A percentile compares a stretch with the other conserved stretches of the same genome.
phyloP scores from a whole-genome alignment of 2,888 invertebrate species.

The Sipha maydis region DNA sequence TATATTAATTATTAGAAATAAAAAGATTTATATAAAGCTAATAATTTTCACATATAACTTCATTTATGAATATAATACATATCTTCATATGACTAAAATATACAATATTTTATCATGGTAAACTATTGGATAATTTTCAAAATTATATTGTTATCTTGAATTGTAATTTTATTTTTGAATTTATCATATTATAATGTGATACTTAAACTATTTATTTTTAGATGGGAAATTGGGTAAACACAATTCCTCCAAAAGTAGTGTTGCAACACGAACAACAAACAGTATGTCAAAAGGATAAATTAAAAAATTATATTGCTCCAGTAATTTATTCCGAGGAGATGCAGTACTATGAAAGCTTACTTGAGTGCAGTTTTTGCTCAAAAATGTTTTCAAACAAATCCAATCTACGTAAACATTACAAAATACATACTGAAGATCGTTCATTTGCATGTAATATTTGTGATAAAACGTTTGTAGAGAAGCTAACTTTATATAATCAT shows the following conservation, averaged over 20 bases:
- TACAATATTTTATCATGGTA: no score
- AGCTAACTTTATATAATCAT: background rate
- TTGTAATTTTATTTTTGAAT: background rate
- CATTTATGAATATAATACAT: no score
- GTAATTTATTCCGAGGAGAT: background rate
- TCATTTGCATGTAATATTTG: background rate
- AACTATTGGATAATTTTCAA: no score
- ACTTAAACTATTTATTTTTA: background rate
- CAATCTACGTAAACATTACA: background rate
- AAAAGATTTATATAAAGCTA: no score
- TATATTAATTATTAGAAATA: no score
- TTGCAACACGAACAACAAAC: background rate
- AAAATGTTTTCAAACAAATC: background rate
- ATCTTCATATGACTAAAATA: no score
- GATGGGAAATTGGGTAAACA: background rate
- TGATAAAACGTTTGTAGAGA: background rate
- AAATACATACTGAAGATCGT: background rate
- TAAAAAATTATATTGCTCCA: background rate
- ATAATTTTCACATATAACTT: no score
- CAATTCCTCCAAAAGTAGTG: background rate
- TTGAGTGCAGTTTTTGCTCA: background rate
- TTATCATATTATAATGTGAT: background rate
- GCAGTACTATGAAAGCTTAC: background rate
- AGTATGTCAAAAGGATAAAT: background rate
- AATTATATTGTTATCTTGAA: background rate